Conservation (phyloP, 2,113 vertebrate species). For the Archilochus colubris region DNA sequence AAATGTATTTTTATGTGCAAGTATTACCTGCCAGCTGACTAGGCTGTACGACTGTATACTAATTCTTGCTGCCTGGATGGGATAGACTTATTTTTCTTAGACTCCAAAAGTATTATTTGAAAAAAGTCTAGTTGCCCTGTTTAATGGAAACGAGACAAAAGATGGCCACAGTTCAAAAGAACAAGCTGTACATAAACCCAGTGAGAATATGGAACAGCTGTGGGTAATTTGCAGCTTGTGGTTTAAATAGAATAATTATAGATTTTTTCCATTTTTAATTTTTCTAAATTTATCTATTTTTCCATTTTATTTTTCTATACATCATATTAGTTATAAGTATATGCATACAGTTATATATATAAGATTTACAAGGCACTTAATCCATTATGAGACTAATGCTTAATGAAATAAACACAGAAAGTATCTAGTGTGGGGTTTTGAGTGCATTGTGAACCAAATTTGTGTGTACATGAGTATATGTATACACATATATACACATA, state of each 20-base stretch:
- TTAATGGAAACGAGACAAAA: slow-evolving; percentile 13
- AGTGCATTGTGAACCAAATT: slow-evolving; percentile 30
- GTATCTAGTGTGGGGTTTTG: neutral
- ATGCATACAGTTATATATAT: neutral
- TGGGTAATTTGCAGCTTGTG: slow-evolving; percentile 5
- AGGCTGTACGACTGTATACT: neutral
- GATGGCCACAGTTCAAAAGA: neutral
- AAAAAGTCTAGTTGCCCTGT: neutral
- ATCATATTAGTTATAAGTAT: neutral
- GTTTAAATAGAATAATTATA: neutral
- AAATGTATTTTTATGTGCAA: neutral
- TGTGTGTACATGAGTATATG: neutral
- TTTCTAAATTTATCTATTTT: neutral
- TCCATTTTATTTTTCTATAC: too few species aligned
- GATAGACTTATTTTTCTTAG: neutral
- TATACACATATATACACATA: neutral
- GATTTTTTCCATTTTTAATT: neutral
- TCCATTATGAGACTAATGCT: slow-evolving; percentile 6
- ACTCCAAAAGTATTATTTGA: neutral
- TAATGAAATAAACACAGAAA: slow-evolving; percentile 42
- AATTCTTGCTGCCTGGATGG: neutral
- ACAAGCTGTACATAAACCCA: slow-evolving; percentile 16
- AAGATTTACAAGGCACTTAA: slow-evolving; percentile 15
- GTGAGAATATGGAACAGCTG: slow-evolving; percentile 11
- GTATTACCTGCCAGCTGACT: accelerated